Evolutionary conservation across 1,140 invertebrate genomes (phyloP).

Genomic region (Drosophila burlai): DNA sequence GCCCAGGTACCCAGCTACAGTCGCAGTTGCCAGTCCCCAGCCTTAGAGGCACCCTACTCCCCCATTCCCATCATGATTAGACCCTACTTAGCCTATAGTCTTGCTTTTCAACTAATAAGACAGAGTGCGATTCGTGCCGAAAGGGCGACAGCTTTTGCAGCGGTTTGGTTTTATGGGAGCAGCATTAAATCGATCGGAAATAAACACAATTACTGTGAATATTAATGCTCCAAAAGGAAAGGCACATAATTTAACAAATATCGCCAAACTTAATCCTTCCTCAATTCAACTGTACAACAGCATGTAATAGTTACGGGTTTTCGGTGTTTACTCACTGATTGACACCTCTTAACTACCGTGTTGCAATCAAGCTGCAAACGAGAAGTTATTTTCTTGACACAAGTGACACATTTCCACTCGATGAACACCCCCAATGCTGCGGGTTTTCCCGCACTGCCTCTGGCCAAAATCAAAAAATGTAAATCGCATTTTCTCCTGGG

Average conservation of each 20-base stretch:
- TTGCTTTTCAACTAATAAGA: conserved; percentile 17
- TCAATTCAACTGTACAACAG: not conserved
- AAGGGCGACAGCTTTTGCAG: conserved; percentile 22
- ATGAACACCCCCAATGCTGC: conserved; percentile 5
- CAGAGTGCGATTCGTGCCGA: conserved; percentile 22
- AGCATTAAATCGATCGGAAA: not conserved
- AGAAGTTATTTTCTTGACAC: conserved; percentile 16
- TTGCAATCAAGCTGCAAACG: conserved; percentile 50
- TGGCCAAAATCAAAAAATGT: conserved; percentile 8
- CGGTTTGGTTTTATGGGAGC: conserved; percentile 33
- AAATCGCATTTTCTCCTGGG: conserved; percentile 41
- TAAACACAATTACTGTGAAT: not conserved
- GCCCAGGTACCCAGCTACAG: not conserved
- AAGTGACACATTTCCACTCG: conserved; percentile 27
- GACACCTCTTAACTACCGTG: conserved; percentile 75
- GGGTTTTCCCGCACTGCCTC: conserved; percentile 36
- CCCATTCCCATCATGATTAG: conserved; percentile 59
- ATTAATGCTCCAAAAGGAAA: not conserved
- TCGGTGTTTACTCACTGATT: conserved; percentile 53
- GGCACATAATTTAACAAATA: not conserved
- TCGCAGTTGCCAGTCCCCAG: not conserved
- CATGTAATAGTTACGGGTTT: not conserved
- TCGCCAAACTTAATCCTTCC: not conserved
- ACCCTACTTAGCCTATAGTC: conserved; percentile 47
- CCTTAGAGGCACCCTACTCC: not conserved